phyloP scores from a whole-genome alignment of 2,113 vertebrate genomes.

The Acinonyx jubatus region DNA sequence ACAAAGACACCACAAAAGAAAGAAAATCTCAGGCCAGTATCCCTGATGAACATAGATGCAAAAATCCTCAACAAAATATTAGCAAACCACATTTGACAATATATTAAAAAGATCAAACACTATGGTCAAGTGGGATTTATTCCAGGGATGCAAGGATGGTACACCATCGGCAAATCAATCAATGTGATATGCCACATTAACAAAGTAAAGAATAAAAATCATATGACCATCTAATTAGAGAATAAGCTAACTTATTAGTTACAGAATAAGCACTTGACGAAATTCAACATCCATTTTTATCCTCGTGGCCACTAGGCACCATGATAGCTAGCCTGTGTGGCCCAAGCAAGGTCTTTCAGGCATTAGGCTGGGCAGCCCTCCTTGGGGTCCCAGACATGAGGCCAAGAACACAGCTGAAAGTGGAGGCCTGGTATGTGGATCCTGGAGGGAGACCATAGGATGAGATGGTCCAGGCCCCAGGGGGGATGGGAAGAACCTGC shows the following conservation, averaged over 20 bases:
- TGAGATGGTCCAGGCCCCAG: neutral
- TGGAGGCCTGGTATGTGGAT: neutral
- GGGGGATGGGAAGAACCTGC: no score
- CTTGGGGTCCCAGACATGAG: neutral
- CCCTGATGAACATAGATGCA: neutral
- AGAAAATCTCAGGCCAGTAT: neutral
- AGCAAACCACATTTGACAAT: neutral
- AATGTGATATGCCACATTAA: neutral
- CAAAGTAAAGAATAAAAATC: neutral
- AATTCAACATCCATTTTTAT: neutral
- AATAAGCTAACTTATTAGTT: no score
- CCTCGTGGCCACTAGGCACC: neutral
- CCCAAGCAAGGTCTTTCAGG: neutral
- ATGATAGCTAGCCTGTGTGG: neutral
- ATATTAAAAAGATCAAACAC: neutral
- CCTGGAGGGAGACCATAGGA: neutral
- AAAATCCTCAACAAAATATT: neutral
- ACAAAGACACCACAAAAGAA: neutral
- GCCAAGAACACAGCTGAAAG: neutral
- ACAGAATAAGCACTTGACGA: neutral
- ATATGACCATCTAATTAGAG: neutral
- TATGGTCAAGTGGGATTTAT: neutral
- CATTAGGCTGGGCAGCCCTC: neutral
- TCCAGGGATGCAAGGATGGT: neutral
- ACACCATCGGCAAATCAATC: neutral